Conservation (phyloP, 2,888 invertebrate genomes). For the Atethmia centrago region DNA sequence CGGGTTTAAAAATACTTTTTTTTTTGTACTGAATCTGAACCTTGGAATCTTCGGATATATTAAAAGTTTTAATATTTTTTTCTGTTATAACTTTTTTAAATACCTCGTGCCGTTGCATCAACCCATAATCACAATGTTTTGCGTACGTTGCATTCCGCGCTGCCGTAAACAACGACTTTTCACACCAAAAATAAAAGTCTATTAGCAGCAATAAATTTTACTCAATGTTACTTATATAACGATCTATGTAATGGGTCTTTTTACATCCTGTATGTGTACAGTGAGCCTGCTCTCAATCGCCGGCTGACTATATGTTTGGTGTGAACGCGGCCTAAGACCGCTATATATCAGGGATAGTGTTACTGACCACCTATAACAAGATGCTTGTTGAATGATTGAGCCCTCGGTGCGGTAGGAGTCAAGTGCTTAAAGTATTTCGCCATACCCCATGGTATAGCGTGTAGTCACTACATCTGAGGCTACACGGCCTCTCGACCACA, state of each 20-base stretch:
- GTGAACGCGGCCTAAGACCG: background rate
- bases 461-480: background rate
- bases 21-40: background rate
- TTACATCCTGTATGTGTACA: background rate
- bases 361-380: background rate
- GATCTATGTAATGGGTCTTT: background rate
- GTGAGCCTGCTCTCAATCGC: background rate
- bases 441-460: background rate
- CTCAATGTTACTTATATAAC: background rate
- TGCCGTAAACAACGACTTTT: background rate
- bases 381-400: background rate
- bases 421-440: background rate
- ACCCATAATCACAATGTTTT: background rate
- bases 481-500: background rate
- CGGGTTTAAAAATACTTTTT: background rate
- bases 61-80: too few relatives aligned
- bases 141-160: background rate
- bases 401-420: slow-evolving; percentile 1
- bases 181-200: background rate
- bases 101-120: too few relatives aligned
- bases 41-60: background rate
- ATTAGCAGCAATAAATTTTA: too few relatives aligned
- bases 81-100: background rate
- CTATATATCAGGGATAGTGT: background rate
- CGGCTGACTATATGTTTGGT: background rate